Evolutionary conservation across 2,888 invertebrate species (phyloP).

Genomic region (Cantharis rufa): DNA sequence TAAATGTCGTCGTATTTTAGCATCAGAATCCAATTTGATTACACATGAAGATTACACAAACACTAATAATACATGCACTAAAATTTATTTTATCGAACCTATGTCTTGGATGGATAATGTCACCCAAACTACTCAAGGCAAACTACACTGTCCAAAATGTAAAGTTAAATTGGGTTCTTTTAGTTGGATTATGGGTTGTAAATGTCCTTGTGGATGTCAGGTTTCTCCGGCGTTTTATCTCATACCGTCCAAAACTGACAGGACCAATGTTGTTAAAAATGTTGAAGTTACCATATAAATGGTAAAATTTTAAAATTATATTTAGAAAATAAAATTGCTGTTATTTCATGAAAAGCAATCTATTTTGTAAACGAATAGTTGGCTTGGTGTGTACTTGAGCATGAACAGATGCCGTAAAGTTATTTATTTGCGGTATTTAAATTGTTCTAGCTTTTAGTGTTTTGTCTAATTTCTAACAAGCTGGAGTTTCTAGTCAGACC

Average conservation of each 20-base stretch:
- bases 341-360: background rate
- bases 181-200: constrained; percentile 89
- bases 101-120: constrained; percentile 86
- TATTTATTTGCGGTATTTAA: no score
- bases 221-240: constrained; percentile 91
- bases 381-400: background rate
- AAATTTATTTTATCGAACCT: constrained; percentile 87
- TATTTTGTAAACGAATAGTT: background rate
- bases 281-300: constrained; percentile 63
- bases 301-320: background rate
- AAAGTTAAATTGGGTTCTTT: constrained; percentile 84
- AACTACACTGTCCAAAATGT: constrained; percentile 86
- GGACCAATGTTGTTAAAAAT: constrained; percentile 86
- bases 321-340: background rate
- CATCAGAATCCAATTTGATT: constrained; percentile 77
- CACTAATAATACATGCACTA: constrained; percentile 60
- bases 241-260: constrained; percentile 88
- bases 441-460: background rate
- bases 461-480: background rate
- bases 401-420: background rate
- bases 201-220: constrained; percentile 88
- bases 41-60: constrained; percentile 64
- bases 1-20: constrained; percentile 80
- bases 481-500: background rate
- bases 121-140: constrained; percentile 73